Base-by-base conservation (phyloP, 2,797 vertebrate species). In the Myiothlypis coronata region DNA sequence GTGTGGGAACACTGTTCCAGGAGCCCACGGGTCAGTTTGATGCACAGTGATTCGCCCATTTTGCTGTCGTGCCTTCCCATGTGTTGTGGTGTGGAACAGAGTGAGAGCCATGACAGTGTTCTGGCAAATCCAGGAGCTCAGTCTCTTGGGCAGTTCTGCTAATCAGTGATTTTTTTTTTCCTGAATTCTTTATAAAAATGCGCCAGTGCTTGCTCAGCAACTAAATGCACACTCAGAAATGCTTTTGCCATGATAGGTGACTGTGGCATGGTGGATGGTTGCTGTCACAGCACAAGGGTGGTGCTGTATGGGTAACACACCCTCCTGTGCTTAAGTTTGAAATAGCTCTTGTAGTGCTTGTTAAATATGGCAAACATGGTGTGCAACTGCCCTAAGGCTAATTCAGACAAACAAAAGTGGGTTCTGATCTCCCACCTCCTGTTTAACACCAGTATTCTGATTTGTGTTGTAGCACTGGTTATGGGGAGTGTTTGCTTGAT, bases 401-500 rank as follows among this genome's bases (percentile, higher is more conserved):
- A 22, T n/a, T 8, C 9, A 23, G 34, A 71, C 59, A 22, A 91
- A 55, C 47, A 59, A 37, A 32, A 30, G 6, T 9, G 55, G 12
- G 9, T 78, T 81, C 44, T 67, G 23, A 32, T 49, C 27, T 41
- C 18, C 30, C 0, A 0, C 34, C 60, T 90, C 55, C 70, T 28
- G 10, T 79, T 88, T 95, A 61, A 97, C 49, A 20, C 16, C 55
- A 0, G 89, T 86, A 68, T 49, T 96, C 97, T 98, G 83, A 97
- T 99, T 98, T 97, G 97, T 96, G 96, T 98, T 98, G 93, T 96
- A 99, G 99, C 98, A 99, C 99, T 98, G 99, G 99, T 97, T 99
- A 99, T 80, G 99, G 99, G 39, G 99, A 99, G 95, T 99, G 99
- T 97, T 98, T 99, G 97, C 98, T 99, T n/a, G 99, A 99, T 79